Evolutionary conservation across 2,113 vertebrate genomes (phyloP), one percentile per base, ranked within the genome.

Genomic region (Oncorhynchus keta): DNA sequence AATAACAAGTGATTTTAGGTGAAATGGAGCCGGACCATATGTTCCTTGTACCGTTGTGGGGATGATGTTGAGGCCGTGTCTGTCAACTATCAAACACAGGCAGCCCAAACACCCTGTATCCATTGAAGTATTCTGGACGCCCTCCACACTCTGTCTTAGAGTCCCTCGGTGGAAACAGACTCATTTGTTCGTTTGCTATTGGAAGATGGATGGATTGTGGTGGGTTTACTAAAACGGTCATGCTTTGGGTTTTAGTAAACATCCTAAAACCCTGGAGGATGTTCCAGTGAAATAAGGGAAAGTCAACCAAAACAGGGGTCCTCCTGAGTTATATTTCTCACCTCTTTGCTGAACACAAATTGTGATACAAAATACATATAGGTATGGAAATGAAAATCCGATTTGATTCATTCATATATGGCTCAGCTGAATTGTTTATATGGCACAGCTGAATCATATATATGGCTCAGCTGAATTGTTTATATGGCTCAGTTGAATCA

Each of bases 131-230:
- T 69, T 78, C 70, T 76, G 76, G 68, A 78, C 81, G 81, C 70
- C 22, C 68, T 73, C 75, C 49, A 13, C 76, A 84, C 74, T 84
- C 77, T 78, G 76, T 79, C 77, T 75, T 66, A 9, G 69, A 72
- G 65, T 80, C 76, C 81, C 70, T 51, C 24, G 59, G 75, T 74
- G 59, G 76, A 79, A 61, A 79, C 80, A 71, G 74, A 73, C 80
- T 82, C 72, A 83, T 86, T 81, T 86, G 61, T 77, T 76, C 77
- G 77, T 77, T 70, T 75, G 77, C 71, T 80, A 6, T 55, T 30
- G 55, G 75, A 85, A 87, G 83, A 92, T 87, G 81, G 82, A 90
- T 89, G 81, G 82, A 76, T 76, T 78, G 84, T 75, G 74, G 81
- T 80, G 39, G 74, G 81, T 84, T 86, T 86, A 78, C 28, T 80